A percentile compares a stretch with the other conserved stretches of the same genome.
These are phyloP conservation scores for Rhyacophila brunnea DNA, from an alignment of 1,140 invertebrate genomes.

Conservation along the genomic window DNA sequence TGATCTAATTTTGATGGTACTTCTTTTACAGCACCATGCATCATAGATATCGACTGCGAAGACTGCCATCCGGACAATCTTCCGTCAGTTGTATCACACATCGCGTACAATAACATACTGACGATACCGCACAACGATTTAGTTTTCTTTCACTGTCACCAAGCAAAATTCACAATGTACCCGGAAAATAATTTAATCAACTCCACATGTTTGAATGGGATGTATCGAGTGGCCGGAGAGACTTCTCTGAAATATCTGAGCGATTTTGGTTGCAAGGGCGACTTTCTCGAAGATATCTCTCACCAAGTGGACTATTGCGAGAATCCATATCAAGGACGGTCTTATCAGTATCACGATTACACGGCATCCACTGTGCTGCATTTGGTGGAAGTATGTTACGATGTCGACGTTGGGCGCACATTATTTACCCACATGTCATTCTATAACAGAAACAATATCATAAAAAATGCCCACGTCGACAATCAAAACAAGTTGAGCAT, in stretches of 20 bases:
- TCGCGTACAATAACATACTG: slow-evolving; percentile 36
- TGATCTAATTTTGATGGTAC: background rate
- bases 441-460: slow-evolving; percentile 34
- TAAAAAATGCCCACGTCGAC: slow-evolving; percentile 39
- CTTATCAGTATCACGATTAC: slow-evolving; percentile 40
- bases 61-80: slow-evolving; percentile 49
- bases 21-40: slow-evolving; percentile 32
- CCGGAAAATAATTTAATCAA: slow-evolving; percentile 38
- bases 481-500: slow-evolving; percentile 40
- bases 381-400: slow-evolving; percentile 46
- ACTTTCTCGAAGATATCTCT: slow-evolving; percentile 46
- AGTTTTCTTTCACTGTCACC: slow-evolving; percentile 42
- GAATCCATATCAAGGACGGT: slow-evolving; percentile 43
- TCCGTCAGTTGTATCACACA: slow-evolving; percentile 46
- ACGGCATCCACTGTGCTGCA: slow-evolving; percentile 32
- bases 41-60: slow-evolving; percentile 44
- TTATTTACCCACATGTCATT: slow-evolving; percentile 35
- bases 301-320: slow-evolving; percentile 42
- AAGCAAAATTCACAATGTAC: slow-evolving; percentile 41
- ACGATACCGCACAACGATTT: slow-evolving; percentile 38
- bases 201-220: slow-evolving; percentile 42
- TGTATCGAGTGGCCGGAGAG: slow-evolving; percentile 39
- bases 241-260: slow-evolving; percentile 36
- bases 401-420: slow-evolving; percentile 41
- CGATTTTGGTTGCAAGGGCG: slow-evolving; percentile 48